Evolutionary conservation across 2,888 invertebrate species (phyloP), one percentile per base, ranked within the genome.

Genomic region (Nebria brevicollis): DNA sequence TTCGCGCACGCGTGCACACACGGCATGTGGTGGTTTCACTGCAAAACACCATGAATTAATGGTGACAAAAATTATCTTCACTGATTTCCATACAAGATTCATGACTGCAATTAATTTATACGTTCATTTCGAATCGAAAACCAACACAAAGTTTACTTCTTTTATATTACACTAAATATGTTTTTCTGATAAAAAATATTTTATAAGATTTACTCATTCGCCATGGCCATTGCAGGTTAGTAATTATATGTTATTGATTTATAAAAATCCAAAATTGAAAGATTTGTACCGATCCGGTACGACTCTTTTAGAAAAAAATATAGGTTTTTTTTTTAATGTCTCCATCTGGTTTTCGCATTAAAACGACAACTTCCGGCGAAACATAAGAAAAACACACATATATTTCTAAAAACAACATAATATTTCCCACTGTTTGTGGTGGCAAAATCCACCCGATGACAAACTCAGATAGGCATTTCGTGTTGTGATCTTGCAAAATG

Each of bases 401-500:
- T 70, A 25, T 70, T 70, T 15, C 25, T 13, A 73, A 78, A 78
- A 77, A 80, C 75, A 80, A 80, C 79, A 80, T 80, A 75, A 80
- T 80, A 68, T 43, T 70, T 43, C 20, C 72, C 73, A 73, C 65
- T 26, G 70, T 75, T 75, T 75, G 54, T 80, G 79, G 75, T 75
- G 79, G 79, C 79, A 80, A 73, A 78, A 78, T 78, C 78, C 64
- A 54, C 78, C 54, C 75, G 79, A 80, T 80, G 75, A 75, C 79
- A 80, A 80, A 80, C 79, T 68, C 75, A 64, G 79, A 80, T 80
- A 80, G 66, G 54, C 54, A 75, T 70, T 68, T 54, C 54, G 68
- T 25, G 66, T n/a, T 26, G 68, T 34, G 43, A 73, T 34, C 64
- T 73, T 20, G 65, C 73, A 78, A 78, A 72, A 77, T 72, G 13